Evolutionary conservation across 2,888 invertebrate species (phyloP), one percentile per base, ranked within the genome.

Genomic region (Himalopsyche japonica): DNA sequence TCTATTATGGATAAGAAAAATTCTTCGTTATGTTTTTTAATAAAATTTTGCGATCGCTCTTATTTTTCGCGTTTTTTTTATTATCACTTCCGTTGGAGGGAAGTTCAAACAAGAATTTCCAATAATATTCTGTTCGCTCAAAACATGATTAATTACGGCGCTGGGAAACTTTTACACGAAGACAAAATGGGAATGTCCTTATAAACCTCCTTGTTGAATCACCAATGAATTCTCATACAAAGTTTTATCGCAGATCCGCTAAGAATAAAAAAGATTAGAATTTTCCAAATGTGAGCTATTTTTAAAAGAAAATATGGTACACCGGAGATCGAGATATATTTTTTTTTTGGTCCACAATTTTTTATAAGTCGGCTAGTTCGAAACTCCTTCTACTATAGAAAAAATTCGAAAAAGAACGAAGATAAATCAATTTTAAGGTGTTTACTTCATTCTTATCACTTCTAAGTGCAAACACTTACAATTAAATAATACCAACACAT

Each of bases 61-160:
- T 57, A 57, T 57, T 57, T 57, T 57, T 57, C 20, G 57, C 57
- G 57, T 57, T 57, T 57, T 57, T 57, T 57, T 57, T 57, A 57
- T 76, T 32, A 76, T 57, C 57, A 57, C 57, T 57, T 57, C 57
- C 57, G 20, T 20, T 15, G 57, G 57, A 77, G 37, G 80, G n/a
- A 84, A 84, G 81, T 81, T 84, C 81, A 81, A 84, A 79, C 81
- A 81, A 81, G 84, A 84, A 84, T 84, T 84, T 84, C 81, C 84
- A 84, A 84, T 84, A 84, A 84, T 84, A 84, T 84, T 84, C 81
- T 78, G 48, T 81, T 81, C 81, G 84, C 77, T 78, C 84, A 81
- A 82, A 84, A 84, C 84, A 84, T 84, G 84, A 84, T 84, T 84
- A 84, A 84, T 84, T 84, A 81, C 77, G 57, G 8, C 57, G 76